These are phyloP conservation scores for Esox niger DNA, from an alignment of 2,113 vertebrate genomes.

Conservation along the genomic window DNA sequence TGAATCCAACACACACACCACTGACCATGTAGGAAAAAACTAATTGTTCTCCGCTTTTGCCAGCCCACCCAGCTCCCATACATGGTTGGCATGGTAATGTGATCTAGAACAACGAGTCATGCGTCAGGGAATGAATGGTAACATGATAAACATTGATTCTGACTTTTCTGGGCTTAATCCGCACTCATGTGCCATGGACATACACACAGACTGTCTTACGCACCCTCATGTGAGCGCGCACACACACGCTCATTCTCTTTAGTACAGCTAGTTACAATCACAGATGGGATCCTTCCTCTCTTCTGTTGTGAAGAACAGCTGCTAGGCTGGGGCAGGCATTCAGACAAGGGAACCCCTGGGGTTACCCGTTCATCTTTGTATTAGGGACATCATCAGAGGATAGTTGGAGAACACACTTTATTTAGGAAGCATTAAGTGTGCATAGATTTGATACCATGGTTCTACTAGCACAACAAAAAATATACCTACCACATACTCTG, in stretches of 20 bases:
- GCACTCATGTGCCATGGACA: neutral
- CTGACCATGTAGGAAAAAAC: neutral
- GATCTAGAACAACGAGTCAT: no score
- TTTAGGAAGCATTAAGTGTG: neutral
- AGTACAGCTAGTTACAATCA: constrained; percentile 19
- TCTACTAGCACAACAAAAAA: neutral
- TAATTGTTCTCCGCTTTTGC: neutral
- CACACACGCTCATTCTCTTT: no score
- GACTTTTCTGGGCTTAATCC: neutral
- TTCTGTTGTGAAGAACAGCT: constrained; percentile 47
- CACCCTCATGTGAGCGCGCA: constrained; percentile 13
- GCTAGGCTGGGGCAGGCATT: constrained; percentile 30
- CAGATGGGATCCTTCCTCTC: constrained; percentile 42
- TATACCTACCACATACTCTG: neutral
- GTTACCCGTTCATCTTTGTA: neutral
- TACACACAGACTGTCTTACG: constrained; percentile 4
- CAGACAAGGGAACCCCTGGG: neutral
- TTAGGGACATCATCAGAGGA: neutral
- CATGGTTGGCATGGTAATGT: no score
- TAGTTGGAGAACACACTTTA: no score
- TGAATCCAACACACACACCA: no score
- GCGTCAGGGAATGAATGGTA: no score
- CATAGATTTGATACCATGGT: neutral
- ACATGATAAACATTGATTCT: neutral
- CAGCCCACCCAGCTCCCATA: no score